A percentile compares a stretch with the other conserved stretches of the same genome.
Conservation (phyloP, 2,797 vertebrate species). For the Luscinia megarhynchos region DNA sequence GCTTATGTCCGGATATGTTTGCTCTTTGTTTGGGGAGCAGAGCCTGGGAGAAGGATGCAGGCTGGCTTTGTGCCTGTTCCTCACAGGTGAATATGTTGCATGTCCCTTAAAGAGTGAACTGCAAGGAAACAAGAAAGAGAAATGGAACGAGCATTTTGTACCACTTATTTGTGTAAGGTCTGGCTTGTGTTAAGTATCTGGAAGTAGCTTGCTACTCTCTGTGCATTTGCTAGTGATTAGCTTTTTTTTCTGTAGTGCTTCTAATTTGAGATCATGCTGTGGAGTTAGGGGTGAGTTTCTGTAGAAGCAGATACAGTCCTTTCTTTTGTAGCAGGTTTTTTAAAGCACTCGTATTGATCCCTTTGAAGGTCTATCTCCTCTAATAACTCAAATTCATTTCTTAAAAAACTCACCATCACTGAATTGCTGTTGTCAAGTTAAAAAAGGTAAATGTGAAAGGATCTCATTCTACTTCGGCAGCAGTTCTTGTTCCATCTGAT, state of each 20-base stretch:
- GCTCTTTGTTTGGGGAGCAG: neutral
- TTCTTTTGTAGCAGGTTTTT: neutral
- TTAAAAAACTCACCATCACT: neutral
- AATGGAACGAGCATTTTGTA: neutral
- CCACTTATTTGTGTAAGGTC: neutral
- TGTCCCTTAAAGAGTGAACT: neutral
- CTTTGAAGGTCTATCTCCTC: neutral
- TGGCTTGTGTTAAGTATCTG: neutral
- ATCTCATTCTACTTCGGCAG: neutral
- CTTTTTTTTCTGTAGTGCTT: neutral
- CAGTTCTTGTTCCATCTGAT: slow-evolving; percentile 1
- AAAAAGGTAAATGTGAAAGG: neutral
- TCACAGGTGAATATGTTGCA: neutral
- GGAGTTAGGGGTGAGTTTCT: neutral
- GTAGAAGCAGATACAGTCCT: neutral
- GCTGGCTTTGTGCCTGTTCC: neutral
- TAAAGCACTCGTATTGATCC: neutral
- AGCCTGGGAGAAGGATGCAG: neutral
- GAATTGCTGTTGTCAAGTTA: neutral
- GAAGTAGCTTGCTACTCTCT: neutral
- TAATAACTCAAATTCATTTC: slow-evolving; percentile 7
- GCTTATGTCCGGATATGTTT: neutral
- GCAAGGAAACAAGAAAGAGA: neutral
- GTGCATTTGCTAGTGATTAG: neutral
- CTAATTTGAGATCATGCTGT: neutral